A percentile compares a stretch with the other conserved stretches of the same genome.
Evolutionary conservation across 2,888 invertebrate genomes (phyloP).

Genomic region (Caenorhabditis auriculariae): DNA sequence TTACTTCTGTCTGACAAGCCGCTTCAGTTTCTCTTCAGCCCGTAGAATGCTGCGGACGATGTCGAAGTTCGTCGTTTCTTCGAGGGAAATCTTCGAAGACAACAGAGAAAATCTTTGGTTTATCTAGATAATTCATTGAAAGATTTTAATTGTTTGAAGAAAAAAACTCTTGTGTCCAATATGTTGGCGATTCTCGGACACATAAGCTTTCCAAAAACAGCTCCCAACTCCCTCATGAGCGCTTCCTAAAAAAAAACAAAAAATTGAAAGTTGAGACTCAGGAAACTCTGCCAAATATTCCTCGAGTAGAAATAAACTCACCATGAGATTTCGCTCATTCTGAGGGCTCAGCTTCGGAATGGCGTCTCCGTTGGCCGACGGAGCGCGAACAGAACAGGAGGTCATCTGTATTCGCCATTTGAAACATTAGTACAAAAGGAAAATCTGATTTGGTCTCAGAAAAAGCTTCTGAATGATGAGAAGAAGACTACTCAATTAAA

Average conservation of each 20-base stretch:
- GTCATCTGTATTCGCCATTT: no score
- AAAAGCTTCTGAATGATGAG: no score
- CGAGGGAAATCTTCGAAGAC: slow-evolving; percentile 47
- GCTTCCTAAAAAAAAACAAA: slow-evolving; percentile 21
- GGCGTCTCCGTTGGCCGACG: no score
- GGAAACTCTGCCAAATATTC: no score
- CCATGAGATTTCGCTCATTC: no score
- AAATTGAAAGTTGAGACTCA: no score
- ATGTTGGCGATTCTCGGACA: slow-evolving; percentile 34
- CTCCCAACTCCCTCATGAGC: slow-evolving; percentile 24
- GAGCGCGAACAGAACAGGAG: no score
- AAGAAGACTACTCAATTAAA: neutral
- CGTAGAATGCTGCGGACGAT: slow-evolving; percentile 47
- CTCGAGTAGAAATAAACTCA: no score
- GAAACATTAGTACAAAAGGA: no score
- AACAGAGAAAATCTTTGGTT: slow-evolving; percentile 56
- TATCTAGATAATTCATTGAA: slow-evolving; percentile 4
- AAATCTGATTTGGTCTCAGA: no score
- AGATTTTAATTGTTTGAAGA: neutral
- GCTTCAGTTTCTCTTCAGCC: slow-evolving; percentile 26
- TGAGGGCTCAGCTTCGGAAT: no score
- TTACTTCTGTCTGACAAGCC: slow-evolving; percentile 24
- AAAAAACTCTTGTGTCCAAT: slow-evolving; percentile 24
- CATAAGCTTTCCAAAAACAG: slow-evolving; percentile 28
- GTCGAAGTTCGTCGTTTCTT: slow-evolving; percentile 49